Evolutionary conservation across 1,140 invertebrate species (phyloP), one percentile per base, ranked within the genome.

Genomic region (Drosophila pectinifera): DNA sequence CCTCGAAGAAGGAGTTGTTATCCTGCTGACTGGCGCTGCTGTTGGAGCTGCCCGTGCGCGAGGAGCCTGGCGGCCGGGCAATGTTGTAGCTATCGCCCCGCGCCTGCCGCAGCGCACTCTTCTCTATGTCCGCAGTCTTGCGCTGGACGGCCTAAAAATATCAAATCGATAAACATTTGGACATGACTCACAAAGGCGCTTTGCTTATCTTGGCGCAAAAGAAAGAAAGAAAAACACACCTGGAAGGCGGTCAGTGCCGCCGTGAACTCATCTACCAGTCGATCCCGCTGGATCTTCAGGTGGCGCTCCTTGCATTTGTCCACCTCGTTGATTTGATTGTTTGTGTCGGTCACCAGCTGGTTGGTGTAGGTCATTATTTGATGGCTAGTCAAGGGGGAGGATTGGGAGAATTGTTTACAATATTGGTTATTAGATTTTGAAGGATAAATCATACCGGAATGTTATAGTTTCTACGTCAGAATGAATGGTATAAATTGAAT

Each of bases 321-420:
- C 26, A 93, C 92, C 75, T 96, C 95, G 93, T 97, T 97, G 46
- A 99, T 93, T 91, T 96, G 95, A 49, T 95, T 94, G 90, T 95
- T 98, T 11, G 98, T 99, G 91, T 99, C 98, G 92, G 98, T 98
- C 0, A 97, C 98, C 75, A 99, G 92, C 80, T 98, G 97, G 89
- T 99, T 97, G 3, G 98, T 99, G 91, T 99, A 98, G 92, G 98
- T 97, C 91, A 98, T 97, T 81, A 98, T 96, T 92, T 98, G 96
- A 93, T 98, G 97, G 45, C 97, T 98, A 79, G 45, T 39, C n/a
- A 10, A 22, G 18, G 11, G 16, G 22, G 39, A 42, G 64, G 49
- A 34, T 46, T 45, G 16, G 34, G 28, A 20, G 4, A 51, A 68
- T 42, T 45, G 14, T 41, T 55, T 28, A 64, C 16, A 10, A 36